phyloP scores from a whole-genome alignment of 2,888 invertebrate species.

The Phragmatobia fuliginosa region DNA sequence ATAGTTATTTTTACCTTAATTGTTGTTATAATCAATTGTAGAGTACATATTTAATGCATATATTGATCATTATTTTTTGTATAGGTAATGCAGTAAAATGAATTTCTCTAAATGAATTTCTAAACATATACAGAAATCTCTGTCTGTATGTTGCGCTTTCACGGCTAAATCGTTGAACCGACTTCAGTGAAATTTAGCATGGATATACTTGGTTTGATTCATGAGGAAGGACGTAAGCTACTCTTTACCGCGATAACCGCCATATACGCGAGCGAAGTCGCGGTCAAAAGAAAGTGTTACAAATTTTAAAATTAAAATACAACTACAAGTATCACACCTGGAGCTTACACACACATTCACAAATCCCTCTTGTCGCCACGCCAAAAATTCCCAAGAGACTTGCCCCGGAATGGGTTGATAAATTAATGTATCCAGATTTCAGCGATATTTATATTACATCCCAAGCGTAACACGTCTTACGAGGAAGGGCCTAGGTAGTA shows the following conservation, averaged over 20 bases:
- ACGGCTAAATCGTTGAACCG: too few relatives aligned
- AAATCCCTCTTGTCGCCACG: slow-evolving; percentile 6
- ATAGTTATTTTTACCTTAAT: background rate
- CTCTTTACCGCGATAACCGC: too few relatives aligned
- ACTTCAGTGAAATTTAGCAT: too few relatives aligned
- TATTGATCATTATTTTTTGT: background rate
- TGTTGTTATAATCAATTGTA: background rate
- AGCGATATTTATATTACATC: background rate
- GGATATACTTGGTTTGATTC: too few relatives aligned
- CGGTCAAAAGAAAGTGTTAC: background rate
- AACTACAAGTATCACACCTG: background rate
- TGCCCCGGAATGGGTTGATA: slow-evolving; percentile 11
- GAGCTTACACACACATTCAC: slow-evolving; percentile 2
- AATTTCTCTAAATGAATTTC: too few relatives aligned
- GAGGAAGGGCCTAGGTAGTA: background rate
- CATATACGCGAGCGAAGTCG: too few relatives aligned
- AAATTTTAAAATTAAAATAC: background rate
- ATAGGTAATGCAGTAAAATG: too few relatives aligned
- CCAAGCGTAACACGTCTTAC: background rate
- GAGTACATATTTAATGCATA: background rate
- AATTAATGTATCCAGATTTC: slow-evolving; percentile 12
- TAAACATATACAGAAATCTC: too few relatives aligned
- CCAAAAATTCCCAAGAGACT: slow-evolving; percentile 4
- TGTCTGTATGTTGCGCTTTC: too few relatives aligned
- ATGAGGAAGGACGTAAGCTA: too few relatives aligned